Percentiles rank a stretch among this genome's conserved stretches.
phyloP scores from a whole-genome alignment of 2,113 vertebrate species.

The Callochromis pleurospilus region DNA sequence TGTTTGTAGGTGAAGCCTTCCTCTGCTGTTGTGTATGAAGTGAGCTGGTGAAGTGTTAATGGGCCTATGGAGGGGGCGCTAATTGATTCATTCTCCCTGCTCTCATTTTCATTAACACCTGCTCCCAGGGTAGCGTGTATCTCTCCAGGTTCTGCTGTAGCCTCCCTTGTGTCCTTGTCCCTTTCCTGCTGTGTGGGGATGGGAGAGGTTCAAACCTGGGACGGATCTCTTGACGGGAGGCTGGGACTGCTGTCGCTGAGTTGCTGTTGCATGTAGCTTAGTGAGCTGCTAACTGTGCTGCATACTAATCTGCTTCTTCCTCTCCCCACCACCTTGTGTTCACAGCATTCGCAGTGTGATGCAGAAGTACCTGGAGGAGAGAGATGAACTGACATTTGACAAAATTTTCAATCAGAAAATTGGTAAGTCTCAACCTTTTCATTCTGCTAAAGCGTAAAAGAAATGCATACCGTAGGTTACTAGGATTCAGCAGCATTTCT shows the following conservation, averaged over 20 bases:
- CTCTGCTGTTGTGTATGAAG: not conserved
- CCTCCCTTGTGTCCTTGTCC: conserved; percentile 6
- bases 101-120: conserved; percentile 61
- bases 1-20: not conserved
- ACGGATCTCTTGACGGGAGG: not conserved
- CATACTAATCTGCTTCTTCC: not conserved
- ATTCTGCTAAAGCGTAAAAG: not conserved
- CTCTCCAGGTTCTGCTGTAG: conserved; percentile 9
- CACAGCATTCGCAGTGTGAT: conserved; percentile 95
- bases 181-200: conserved; percentile 18
- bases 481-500: not conserved
- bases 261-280: not conserved
- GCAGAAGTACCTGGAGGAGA: conserved; percentile 96
- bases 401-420: conserved; percentile 99
- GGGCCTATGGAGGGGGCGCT: conserved; percentile 53
- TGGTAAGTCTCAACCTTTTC: conserved; percentile 74
- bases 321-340: conserved; percentile 7
- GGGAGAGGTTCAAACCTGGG: conserved; percentile 38
- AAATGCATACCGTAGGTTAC: not conserved
- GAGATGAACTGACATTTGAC: conserved; percentile 92
- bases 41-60: conserved; percentile 57
- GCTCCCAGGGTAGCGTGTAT: conserved; percentile 50
- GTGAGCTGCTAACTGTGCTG: not conserved
- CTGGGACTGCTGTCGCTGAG: not conserved
- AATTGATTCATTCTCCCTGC: conserved; percentile 70